Evolutionary conservation across 2,888 invertebrate genomes (phyloP).

Genomic region (Andrena marginata): DNA sequence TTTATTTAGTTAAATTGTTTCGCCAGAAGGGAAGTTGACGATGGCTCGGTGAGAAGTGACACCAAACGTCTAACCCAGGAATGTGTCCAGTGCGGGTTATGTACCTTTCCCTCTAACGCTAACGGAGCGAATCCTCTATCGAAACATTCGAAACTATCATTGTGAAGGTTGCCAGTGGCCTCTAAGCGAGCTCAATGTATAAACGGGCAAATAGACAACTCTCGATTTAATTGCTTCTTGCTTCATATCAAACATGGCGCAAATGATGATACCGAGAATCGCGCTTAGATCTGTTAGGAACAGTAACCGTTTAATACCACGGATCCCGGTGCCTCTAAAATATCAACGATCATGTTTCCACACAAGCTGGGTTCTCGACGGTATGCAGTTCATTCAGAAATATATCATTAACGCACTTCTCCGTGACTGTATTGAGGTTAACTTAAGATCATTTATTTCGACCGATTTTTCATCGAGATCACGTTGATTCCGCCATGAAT

Average conservation of each 20-base stretch:
- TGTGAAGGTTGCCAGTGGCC: conserved; percentile 28
- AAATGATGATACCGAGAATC: conserved; percentile 78
- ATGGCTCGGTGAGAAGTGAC: neutral
- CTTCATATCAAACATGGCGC: conserved; percentile 78
- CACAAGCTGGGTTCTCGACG: conserved; percentile 80
- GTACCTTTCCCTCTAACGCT: neutral
- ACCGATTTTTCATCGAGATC: conserved; percentile 9
- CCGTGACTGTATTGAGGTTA: conserved; percentile 73
- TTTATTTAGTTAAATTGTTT: too few relatives aligned
- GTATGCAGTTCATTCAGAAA: conserved; percentile 73
- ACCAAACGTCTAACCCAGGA: neutral
- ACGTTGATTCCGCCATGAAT: neutral
- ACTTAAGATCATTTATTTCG: neutral
- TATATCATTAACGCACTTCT: conserved; percentile 6
- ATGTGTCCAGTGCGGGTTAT: neutral
- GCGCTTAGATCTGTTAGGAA: conserved; percentile 74
- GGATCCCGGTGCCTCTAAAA: conserved; percentile 73
- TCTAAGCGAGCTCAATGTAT: conserved; percentile 14
- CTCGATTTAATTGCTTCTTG: conserved; percentile 9
- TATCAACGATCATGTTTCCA: conserved; percentile 82
- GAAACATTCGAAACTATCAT: neutral
- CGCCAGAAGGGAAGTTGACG: too few relatives aligned
- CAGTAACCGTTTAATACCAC: conserved; percentile 71
- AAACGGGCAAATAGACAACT: neutral
- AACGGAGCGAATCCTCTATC: neutral